Percentiles rank a stretch among this genome's conserved stretches.
Conservation (phyloP, 2,113 vertebrate genomes). For the Sardina pilchardus region DNA sequence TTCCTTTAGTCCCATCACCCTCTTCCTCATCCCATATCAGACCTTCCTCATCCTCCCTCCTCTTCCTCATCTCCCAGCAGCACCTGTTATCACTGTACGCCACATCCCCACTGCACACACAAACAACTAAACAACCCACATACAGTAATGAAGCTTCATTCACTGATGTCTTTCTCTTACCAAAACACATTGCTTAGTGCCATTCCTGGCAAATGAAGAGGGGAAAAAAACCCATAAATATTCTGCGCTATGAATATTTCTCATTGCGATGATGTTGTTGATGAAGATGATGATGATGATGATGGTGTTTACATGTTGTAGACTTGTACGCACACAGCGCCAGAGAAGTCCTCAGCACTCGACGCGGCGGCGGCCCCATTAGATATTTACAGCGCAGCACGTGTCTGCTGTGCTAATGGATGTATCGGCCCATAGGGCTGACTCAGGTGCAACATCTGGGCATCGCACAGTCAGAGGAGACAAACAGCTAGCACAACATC, state of each 20-base stretch:
- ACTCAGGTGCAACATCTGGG: not conserved
- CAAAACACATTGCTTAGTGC: not conserved
- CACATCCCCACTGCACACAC: not conserved
- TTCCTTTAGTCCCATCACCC: too few species aligned
- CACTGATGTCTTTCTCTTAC: not conserved
- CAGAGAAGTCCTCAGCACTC: not conserved
- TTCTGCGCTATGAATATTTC: not conserved
- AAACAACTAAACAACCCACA: not conserved
- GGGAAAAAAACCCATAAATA: not conserved
- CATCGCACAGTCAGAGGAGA: not conserved
- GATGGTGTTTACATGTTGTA: constrained; percentile 6
- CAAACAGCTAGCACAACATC: not conserved
- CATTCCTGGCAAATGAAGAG: not conserved
- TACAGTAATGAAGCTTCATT: not conserved
- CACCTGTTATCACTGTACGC: not conserved
- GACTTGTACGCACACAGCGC: not conserved
- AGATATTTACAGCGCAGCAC: not conserved
- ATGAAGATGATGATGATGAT: not conserved
- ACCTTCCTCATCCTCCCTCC: not conserved
- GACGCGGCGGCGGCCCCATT: too few species aligned
- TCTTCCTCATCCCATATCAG: too few species aligned
- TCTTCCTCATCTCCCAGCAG: not conserved
- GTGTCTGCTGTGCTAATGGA: not conserved
- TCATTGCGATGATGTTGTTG: not conserved
- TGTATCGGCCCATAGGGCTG: not conserved